phyloP scores from a whole-genome alignment of 2,113 vertebrate genomes.

The Thunnus thynnus region DNA sequence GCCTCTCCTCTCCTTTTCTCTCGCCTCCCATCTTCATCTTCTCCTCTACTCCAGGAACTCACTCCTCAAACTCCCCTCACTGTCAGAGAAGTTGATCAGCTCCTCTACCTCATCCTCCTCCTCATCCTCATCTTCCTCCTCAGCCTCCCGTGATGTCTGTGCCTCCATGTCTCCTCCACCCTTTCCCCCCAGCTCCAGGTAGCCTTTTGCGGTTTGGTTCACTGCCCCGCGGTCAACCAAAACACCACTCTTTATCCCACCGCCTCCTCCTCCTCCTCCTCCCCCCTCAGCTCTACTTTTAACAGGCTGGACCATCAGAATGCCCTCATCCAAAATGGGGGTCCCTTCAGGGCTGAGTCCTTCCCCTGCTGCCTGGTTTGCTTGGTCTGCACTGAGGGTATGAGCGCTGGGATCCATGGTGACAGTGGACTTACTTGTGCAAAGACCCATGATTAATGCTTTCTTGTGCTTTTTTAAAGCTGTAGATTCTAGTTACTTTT shows the following conservation, averaged over 20 bases:
- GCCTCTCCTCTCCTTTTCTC: background rate
- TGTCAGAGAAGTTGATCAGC: constrained; percentile 72
- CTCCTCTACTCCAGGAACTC: constrained; percentile 69
- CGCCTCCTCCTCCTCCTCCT: constrained; percentile 16
- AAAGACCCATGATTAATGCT: constrained; percentile 58
- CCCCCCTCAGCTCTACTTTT: constrained; percentile 48
- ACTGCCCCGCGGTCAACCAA: background rate
- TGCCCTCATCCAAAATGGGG: constrained; percentile 52
- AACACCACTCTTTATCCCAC: constrained; percentile 15
- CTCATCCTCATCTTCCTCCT: constrained; percentile 68
- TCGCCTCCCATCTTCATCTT: background rate
- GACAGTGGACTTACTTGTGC: constrained; percentile 72
- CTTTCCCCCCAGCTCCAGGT: constrained; percentile 73
- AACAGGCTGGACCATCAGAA: constrained; percentile 64
- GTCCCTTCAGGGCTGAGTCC: constrained; percentile 38
- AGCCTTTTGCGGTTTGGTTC: constrained; percentile 65
- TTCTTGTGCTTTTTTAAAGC: background rate
- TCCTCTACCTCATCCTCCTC: constrained; percentile 67
- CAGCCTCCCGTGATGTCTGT: constrained; percentile 43
- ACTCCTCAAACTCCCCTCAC: constrained; percentile 70
- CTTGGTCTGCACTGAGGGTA: constrained; percentile 27
- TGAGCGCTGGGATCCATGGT: constrained; percentile 58
- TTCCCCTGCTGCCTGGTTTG: background rate
- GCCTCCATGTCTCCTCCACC: constrained; percentile 53
- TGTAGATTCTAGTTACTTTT: background rate